Evolutionary conservation across 37 sponge, comb jelly and placozoan genomes (phyloP).

Genomic region (Crambe crambe): DNA sequence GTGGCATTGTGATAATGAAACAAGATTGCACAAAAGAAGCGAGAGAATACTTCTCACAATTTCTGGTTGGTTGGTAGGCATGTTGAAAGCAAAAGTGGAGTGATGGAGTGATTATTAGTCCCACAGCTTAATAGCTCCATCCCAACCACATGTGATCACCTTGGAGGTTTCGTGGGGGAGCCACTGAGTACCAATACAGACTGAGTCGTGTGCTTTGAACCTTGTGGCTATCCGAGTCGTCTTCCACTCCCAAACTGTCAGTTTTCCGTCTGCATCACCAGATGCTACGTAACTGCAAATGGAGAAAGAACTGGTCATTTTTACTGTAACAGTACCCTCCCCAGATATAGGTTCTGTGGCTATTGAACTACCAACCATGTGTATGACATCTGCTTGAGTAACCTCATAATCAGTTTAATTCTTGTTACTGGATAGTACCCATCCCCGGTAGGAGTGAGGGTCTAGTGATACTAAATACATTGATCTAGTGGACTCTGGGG

Average conservation of each 20-base stretch:
- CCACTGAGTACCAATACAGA: conserved; percentile 96
- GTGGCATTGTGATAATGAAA: no score
- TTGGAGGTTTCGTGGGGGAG: conserved; percentile 98
- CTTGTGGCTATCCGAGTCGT: conserved; percentile 83
- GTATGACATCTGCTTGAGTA: no score
- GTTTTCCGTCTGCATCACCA: conserved; percentile 93
- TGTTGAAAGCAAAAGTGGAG: no score
- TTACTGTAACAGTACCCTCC: neutral
- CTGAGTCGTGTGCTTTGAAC: conserved; percentile 93
- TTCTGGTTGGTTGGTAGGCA: no score
- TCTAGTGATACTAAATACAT: no score
- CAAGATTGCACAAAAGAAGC: no score
- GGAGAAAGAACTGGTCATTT: neutral
- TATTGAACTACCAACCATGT: no score
- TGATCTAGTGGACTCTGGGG: no score
- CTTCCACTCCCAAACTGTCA: conserved; percentile 99
- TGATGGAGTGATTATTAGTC: conserved; percentile 50
- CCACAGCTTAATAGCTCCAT: conserved; percentile 96
- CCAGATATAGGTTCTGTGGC: neutral
- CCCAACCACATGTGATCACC: conserved; percentile 97
- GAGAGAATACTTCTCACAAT: no score
- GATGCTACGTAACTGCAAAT: conserved; percentile 70
- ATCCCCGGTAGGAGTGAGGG: no score
- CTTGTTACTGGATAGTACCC: no score
- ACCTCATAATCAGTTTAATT: no score